Base-by-base conservation (phyloP, 2,113 vertebrate species). In the Mixornis gularis region DNA sequence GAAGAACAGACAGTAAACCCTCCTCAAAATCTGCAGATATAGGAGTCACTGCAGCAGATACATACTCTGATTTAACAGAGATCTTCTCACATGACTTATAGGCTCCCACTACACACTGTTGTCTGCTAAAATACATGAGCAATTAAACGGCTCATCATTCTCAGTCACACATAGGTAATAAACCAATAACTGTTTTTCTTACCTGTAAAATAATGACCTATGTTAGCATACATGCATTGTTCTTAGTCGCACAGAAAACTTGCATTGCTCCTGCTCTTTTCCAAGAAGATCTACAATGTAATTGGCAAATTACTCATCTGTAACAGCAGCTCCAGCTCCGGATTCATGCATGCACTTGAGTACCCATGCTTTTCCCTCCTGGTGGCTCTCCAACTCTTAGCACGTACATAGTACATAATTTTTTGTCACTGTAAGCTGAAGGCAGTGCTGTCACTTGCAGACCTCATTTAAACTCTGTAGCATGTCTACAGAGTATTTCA, bases 361-460 rank as follows among this genome's bases (percentile, higher is more conserved):
- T 30, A 49, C 19, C 41, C 7, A 15, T 10, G 19, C 32, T 76
- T 44, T 66, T 59, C 25, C 17, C 34, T 86, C 25, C 22, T 34
- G n/a, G 11, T 85, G 30, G 36, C 38, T 83, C 46, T 89, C 55
- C 22, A 53, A 15, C 49, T 72, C 59, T 30, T 34, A 18, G 11
- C 36, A 36, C 0, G 0, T 13, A 72, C 17, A 30, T 3, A 34
- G n/a, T 25, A 59, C 38, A 11, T 40, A 41, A 43, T 21, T 41
- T 46, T 77, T 68, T n/a, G 19, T 32, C 49, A 43, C 19, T 32
- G 26, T 36, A 64, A 83, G 13, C 65, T 64, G 46, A 87, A 53
- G 36, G 59, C 26, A 53, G 27, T 8, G 7, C 66, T 91, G 38
- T 36, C 63, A 71, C 49, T 26, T 20, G 36, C 49, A 85, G n/a